These are phyloP conservation scores for Tineola bisselliella DNA, from an alignment of 2,888 invertebrate genomes.

Conservation along the genomic window DNA sequence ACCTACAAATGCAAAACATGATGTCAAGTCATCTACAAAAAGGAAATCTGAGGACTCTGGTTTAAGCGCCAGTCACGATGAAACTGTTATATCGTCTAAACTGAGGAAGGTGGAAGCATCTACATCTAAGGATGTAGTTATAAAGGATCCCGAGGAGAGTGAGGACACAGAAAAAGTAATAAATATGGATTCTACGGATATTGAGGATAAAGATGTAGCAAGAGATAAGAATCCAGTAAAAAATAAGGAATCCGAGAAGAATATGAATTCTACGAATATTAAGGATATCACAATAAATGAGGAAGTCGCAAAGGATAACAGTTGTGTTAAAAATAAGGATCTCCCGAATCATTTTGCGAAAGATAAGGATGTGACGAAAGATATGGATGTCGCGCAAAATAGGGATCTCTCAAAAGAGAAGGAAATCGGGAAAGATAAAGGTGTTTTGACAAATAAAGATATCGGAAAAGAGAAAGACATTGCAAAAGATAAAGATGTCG, in stretches of 20 bases:
- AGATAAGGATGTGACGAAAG: no score
- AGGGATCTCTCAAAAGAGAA: constrained; percentile 19
- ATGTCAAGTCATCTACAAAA: neutral
- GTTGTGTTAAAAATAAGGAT: no score
- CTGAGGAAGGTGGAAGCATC: neutral
- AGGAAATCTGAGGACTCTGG: neutral
- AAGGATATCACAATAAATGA: no score
- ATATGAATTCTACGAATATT: no score
- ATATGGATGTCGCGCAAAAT: constrained; percentile 8
- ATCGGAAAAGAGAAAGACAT: no score
- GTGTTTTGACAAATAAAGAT: no score
- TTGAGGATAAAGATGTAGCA: constrained; percentile 19
- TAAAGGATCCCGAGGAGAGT: constrained; percentile 11
- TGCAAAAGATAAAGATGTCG: no score
- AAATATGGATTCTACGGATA: constrained; percentile 14
- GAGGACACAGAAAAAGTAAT: constrained; percentile 14
- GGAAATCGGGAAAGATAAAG: constrained; percentile 14
- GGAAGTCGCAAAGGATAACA: no score
- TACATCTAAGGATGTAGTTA: neutral
- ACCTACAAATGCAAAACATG: neutral
- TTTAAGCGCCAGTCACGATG: neutral
- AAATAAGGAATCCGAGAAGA: no score
- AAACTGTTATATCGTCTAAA: neutral
- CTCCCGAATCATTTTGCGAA: no score
- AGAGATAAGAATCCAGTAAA: constrained; percentile 14